These are phyloP conservation scores for Paratrypauchen microcephalus DNA, from an alignment of 2,797 vertebrate species.

Conservation along the genomic window DNA sequence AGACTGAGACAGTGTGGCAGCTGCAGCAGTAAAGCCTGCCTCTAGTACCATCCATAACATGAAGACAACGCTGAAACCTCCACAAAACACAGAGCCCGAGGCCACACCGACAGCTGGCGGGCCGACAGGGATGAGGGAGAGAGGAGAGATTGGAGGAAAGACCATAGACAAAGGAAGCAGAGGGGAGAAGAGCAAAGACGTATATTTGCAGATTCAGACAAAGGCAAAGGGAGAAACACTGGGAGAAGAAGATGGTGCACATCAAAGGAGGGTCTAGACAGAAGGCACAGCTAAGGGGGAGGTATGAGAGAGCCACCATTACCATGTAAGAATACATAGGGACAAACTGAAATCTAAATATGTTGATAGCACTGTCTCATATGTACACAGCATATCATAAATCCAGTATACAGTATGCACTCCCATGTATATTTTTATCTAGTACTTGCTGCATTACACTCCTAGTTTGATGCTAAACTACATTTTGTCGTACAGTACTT, in stretches of 20 bases:
- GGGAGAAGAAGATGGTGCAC: slow-evolving; percentile 30
- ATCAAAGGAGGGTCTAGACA: slow-evolving; percentile 22
- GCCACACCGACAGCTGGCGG: slow-evolving; percentile 69
- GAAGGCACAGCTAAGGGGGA: slow-evolving; percentile 3
- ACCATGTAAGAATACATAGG: slow-evolving; percentile 10
- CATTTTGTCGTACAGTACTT: too few relatives aligned
- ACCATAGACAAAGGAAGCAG: slow-evolving; percentile 50
- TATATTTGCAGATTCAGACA: slow-evolving; percentile 42
- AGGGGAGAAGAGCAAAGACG: slow-evolving; percentile 24
- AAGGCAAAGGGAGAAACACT: slow-evolving; percentile 20
- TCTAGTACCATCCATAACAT: slow-evolving; percentile 70
- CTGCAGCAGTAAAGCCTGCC: slow-evolving; percentile 71
- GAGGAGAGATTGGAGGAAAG: slow-evolving; percentile 52
- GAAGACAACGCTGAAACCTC: slow-evolving; percentile 61
- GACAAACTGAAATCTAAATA: not conserved
- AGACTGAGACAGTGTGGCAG: slow-evolving; percentile 68
- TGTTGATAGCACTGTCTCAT: too few relatives aligned
- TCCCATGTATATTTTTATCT: too few relatives aligned
- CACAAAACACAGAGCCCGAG: slow-evolving; percentile 72
- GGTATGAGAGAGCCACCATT: slow-evolving; percentile 10
- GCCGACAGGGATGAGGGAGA: slow-evolving; percentile 56
- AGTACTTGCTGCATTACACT: too few relatives aligned
- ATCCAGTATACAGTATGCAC: too few relatives aligned
- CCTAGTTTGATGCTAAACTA: too few relatives aligned
- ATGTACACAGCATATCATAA: too few relatives aligned